phyloP scores from a whole-genome alignment of 2,888 invertebrate species.

The Caenorhabditis sulstoni region DNA sequence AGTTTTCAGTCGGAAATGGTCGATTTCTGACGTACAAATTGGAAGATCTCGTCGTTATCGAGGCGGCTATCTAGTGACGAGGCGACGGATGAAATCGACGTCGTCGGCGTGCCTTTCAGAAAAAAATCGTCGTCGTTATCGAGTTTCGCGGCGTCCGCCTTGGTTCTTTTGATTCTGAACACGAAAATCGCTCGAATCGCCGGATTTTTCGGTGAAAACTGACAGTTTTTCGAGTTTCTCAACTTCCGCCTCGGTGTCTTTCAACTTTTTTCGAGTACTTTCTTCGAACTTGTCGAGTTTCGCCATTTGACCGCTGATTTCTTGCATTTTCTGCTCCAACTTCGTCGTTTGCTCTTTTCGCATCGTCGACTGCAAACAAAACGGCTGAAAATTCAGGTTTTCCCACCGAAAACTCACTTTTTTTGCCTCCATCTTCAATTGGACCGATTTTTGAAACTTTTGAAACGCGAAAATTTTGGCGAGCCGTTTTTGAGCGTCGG shows the following conservation, averaged over 20 bases:
- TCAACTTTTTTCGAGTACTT: slow-evolving; percentile 25
- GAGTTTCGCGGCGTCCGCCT: background rate
- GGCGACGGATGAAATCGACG: slow-evolving; percentile 25
- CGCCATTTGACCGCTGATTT: slow-evolving; percentile 7
- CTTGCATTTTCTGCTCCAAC: slow-evolving; percentile 12
- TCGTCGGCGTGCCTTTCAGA: slow-evolving; percentile 19
- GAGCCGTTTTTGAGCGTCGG: slow-evolving; percentile 12
- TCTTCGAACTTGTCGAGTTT: slow-evolving; percentile 29
- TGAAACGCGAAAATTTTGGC: slow-evolving; percentile 23
- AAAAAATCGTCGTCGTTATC: slow-evolving; percentile 35
- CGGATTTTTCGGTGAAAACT: background rate
- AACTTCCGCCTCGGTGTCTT: slow-evolving; percentile 25
- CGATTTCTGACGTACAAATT: slow-evolving; percentile 16
- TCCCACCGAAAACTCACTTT: slow-evolving; percentile 3
- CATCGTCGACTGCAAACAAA: slow-evolving; percentile 10
- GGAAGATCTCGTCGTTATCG: slow-evolving; percentile 30
- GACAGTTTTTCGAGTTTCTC: slow-evolving; percentile 28
- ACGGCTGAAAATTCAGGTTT: background rate
- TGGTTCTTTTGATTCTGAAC: slow-evolving; percentile 26
- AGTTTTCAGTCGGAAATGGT: background rate
- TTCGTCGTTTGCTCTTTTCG: slow-evolving; percentile 29
- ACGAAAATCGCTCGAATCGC: background rate
- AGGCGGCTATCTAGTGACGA: background rate
- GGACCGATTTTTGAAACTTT: slow-evolving; percentile 28
- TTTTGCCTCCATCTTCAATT: slow-evolving; percentile 20